These are phyloP conservation scores for Stenotaenia linearis DNA, from an alignment of 2,888 invertebrate genomes.

Conservation along the genomic window DNA sequence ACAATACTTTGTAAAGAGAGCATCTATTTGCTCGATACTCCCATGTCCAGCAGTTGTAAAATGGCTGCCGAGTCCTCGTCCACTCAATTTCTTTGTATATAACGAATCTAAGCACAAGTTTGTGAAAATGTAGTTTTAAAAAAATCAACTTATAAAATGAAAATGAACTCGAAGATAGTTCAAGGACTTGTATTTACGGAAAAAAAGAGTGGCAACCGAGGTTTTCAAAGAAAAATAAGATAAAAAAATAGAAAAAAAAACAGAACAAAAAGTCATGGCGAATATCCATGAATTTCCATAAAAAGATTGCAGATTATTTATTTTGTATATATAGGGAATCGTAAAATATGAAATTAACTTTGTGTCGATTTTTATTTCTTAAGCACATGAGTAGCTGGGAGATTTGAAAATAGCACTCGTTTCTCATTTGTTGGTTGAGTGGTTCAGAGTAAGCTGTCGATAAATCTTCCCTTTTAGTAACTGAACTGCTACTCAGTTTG, in stretches of 20 bases:
- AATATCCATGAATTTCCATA: conserved; percentile 1
- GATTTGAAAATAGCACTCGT: conserved; percentile 10
- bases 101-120: conserved; percentile 24
- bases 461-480: conserved; percentile 8
- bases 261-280: background rate
- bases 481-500: conserved; percentile 26
- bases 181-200: conserved; percentile 1
- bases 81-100: conserved; percentile 20
- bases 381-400: conserved; percentile 24
- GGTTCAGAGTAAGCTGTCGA: conserved; percentile 14
- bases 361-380: conserved; percentile 9
- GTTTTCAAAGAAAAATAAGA: background rate
- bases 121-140: conserved; percentile 3
- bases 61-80: conserved; percentile 1
- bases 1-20: conserved; percentile 13
- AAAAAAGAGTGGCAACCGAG: background rate
- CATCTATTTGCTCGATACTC: background rate
- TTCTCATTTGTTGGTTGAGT: conserved; percentile 3
- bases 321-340: conserved; percentile 39
- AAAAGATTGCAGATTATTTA: conserved; percentile 37
- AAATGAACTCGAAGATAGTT: background rate
- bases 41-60: background rate
- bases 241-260: background rate
- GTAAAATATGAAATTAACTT: conserved; percentile 16
- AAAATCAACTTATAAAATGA: background rate